Percentiles rank a stretch among this genome's conserved stretches.
phyloP scores from a whole-genome alignment of 2,113 vertebrate species.

The Macrotus californicus region DNA sequence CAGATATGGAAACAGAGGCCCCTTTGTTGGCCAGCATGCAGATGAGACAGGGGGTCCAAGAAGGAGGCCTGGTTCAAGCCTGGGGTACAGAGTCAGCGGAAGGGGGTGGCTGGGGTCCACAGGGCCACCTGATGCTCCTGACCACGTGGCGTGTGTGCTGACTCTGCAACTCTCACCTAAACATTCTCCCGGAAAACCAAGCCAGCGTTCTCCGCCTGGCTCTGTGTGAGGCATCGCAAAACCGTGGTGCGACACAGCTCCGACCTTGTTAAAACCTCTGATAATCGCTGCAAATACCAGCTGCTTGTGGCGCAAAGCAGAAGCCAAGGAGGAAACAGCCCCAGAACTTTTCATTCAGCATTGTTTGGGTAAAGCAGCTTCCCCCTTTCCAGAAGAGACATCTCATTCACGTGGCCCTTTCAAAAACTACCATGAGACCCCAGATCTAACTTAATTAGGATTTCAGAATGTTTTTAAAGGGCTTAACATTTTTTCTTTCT shows the following conservation, averaged over 20 bases:
- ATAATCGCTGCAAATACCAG: background rate
- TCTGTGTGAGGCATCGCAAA: background rate
- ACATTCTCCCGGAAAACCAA: background rate
- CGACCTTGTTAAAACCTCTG: background rate
- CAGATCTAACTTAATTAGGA: constrained; percentile 27
- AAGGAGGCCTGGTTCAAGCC: background rate
- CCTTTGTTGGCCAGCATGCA: background rate
- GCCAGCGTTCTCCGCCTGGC: background rate
- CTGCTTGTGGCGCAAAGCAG: background rate
- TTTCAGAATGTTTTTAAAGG: background rate
- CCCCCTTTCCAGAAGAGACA: background rate
- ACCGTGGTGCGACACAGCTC: background rate
- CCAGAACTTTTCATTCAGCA: background rate
- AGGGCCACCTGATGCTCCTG: background rate
- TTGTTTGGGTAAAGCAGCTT: background rate
- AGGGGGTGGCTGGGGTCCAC: background rate
- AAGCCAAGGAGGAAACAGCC: background rate
- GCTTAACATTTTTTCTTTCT: background rate
- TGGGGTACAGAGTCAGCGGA: background rate
- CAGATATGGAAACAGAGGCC: background rate
- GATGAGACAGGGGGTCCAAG: background rate
- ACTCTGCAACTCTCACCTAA: background rate
- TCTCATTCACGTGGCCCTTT: background rate
- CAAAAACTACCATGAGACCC: constrained; percentile 3
- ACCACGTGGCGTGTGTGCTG: fast-evolving